Base-by-base conservation (phyloP, 2,797 vertebrate species). In the Characodon lateralis region DNA sequence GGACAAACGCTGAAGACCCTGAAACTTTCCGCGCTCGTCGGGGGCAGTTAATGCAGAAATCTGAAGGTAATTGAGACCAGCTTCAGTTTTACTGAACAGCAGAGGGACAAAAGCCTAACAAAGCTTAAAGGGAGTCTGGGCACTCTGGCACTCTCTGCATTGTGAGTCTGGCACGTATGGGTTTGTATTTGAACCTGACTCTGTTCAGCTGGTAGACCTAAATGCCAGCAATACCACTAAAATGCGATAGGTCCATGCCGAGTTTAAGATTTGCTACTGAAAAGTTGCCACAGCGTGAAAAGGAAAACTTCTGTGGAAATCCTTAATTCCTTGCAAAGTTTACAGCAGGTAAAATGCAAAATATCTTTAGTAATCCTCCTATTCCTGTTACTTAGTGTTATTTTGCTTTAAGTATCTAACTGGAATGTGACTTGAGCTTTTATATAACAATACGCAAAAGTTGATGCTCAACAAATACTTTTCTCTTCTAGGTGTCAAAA, bases 401-500 rank as follows among this genome's bases (percentile, higher is more conserved):
- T 20, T 48, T 70, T 73, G n/a, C 22, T 14, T 14, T 5, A 35
- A 48, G 26, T 12, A 18, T 31, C 63, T 43, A 8, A 41, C 22
- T 20, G 7, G 31, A 58, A 31, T 5, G 10, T 6, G 22, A 41
- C 8, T n/a, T n/a, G 10, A 13, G 22, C 22, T 14, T 68, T 68
- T n/a, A 24, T 3, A 31, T 56, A 35, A 59, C 66, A 50, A 43
- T 22, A 9, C 18, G 22, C 4, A 26, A n/a, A 78, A 65, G 16
- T 13, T 8, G 43, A 35, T 65, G 16, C 73, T 79, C 71, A 63
- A 81, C 69, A 24, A 10, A 26, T 73, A 50, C 61, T 76, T 80
- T 85, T 88, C 81, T 87, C 84, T 91, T 94, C 69, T 87, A 94
- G 94, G 94, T 94, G 89, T 93, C 85, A 82, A 73, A 87, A 89